phyloP scores from a whole-genome alignment of 2,113 vertebrate species.

The Mandrillus leucophaeus region DNA sequence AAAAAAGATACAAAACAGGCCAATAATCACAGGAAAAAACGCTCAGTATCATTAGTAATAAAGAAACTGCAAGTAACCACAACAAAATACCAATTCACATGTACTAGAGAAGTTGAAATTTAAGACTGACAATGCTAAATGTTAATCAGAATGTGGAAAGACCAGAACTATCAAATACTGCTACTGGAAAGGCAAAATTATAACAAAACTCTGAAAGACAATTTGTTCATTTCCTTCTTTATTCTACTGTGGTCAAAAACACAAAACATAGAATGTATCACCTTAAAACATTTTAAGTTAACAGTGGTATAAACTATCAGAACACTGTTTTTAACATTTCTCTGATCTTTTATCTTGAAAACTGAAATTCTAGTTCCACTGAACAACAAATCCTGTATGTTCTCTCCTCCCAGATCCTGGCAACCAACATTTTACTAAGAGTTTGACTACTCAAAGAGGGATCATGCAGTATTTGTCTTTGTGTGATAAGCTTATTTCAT shows the following conservation, averaged over 20 bases:
- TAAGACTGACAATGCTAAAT: neutral
- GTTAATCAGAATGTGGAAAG: neutral
- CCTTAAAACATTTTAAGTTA: neutral
- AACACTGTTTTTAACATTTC: too few relatives aligned
- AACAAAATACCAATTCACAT: neutral
- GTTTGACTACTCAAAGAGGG: too few relatives aligned
- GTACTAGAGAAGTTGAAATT: neutral
- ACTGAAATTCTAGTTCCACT: too few relatives aligned
- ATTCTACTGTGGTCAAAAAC: neutral
- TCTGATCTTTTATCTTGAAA: too few relatives aligned
- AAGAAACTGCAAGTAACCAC: neutral
- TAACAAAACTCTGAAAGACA: neutral
- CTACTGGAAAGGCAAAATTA: neutral
- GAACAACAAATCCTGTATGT: too few relatives aligned
- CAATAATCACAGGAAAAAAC: neutral
- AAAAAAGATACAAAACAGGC: neutral
- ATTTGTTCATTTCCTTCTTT: neutral
- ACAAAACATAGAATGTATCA: neutral
- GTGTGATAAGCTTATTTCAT: too few relatives aligned
- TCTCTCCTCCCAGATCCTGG: too few relatives aligned
- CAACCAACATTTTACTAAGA: too few relatives aligned
- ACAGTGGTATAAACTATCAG: neutral
- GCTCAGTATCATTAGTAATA: neutral
- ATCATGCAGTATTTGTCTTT: too few relatives aligned
- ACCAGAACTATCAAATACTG: neutral